Base-by-base conservation (phyloP, 2,113 vertebrate genomes). In the Zonotrichia leucophrys region DNA sequence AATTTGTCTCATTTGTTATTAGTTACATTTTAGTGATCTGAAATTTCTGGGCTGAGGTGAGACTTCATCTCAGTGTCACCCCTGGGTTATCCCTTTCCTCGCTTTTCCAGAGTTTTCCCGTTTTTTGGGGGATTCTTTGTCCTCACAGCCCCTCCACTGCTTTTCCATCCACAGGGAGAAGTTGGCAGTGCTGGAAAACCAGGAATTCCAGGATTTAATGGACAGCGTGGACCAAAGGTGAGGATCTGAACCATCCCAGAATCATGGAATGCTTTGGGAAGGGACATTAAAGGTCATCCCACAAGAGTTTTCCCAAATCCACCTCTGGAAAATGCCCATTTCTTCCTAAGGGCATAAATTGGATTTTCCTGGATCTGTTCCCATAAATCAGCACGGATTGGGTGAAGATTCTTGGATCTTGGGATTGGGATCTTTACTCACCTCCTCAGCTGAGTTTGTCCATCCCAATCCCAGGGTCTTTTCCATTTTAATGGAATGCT, bases 161-260 rank as follows among this genome's bases (percentile, higher is more conserved):
- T 59, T 75, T 91, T 94, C 60, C 80, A 83, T 85, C 18, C 58
- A 7, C 84, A 99, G 99, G 99, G 99, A 88, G 98, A 98, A 55
- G 52, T 10, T 33, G 99, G 98, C 13, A 83, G 96, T 15, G 94
- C 97, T 33, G 99, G 99, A 59, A 98, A 91, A 39, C 94, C 97
- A 2, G 99, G 99, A 30, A 90, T 95, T 58, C 97, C 98, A 5
- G 99, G 99, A 39, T 73, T 67, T 0, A 96, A 98, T 49, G 98
- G 99, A 53, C 83, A 91, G 6, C 55, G 37, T 1, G 99, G 99
- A 33, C 95, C 96, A 31, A 99, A 99, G 98, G 99, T 98, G 39
- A 91, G 89, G 33, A 53, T 39, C 37, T 33, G 27, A 44, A 30
- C 21, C 25, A 2, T 24, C 42, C 15, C 60, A 52, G 33, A 23